Evolutionary conservation across 2,888 invertebrate species (phyloP), one percentile per base, ranked within the genome.

Genomic region (Cryptosula pallasiana): DNA sequence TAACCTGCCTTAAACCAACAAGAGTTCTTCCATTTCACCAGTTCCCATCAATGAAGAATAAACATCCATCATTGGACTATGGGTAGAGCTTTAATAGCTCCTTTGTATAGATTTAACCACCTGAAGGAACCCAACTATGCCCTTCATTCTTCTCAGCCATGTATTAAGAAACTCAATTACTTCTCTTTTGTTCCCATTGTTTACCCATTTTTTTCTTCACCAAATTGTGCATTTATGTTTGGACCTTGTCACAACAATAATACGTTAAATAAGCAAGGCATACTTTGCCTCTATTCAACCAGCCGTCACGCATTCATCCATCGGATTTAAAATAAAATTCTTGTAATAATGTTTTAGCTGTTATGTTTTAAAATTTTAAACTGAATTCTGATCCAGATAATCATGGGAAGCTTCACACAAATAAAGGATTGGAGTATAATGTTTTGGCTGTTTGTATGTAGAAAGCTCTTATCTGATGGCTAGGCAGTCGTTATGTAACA

Each of bases 81-180:
- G 63, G 63, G 63, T 63, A 63, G 13, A 63, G 13, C 32, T 63
- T 63, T 63, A 63, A 63, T 63, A 63, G 63, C 25, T 34, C 63
- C 32, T 63, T 63, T 63, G 63, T 63, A 27, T 3, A 5, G 9
- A 32, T 45, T 63, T 63, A 32, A 63, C 63, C 63, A 63, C 32
- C 32, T 34, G 63, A 63, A 32, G 5, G 34, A 20, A 34, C 63
- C 63, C 63, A 63, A 32, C 63, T 32, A 63, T 34, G 20, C 25
- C 32, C 20, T 29, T 63, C 32, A 63, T 63, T 63, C 63, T 29
- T 34, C 13, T 27, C 3, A 32, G 20, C n/a, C 63, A 34, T 63
- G 32, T 32, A 27, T 63, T 63, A 25, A 13, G 32, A 63, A 63
- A 27, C 9, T 27, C 20, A 63, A 25, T 63, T 25, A 20, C 32